Evolutionary conservation across 2,797 vertebrate species (phyloP), one percentile per base, ranked within the genome.

Genomic region (Hephaestus fuliginosus): DNA sequence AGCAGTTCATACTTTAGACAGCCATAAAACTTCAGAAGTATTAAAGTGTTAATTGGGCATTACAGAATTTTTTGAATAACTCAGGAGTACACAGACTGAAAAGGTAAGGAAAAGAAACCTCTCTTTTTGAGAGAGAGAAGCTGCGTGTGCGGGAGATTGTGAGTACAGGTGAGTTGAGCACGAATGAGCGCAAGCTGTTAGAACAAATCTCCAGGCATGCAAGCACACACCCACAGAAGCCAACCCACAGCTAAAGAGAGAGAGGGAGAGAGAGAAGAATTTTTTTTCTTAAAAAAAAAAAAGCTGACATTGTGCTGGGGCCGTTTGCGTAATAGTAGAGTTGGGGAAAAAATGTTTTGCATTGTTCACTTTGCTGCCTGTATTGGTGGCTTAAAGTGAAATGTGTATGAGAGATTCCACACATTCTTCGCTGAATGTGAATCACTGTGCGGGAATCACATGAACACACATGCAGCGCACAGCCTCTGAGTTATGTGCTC

Each of bases 331-430:
- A 91, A 90, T 74, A 69, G 61, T 76, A 87, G 39, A 73, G 74
- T 65, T 73, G 52, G 65, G 30, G 30, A 33, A 80, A 88, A 87
- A 91, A 80, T 72, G 53, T 66, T 78, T 88, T 49, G 66, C 74
- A 74, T 81, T 86, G 77, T 86, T 77, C 20, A 20, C 68, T 69
- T 52, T 71, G 39, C 80, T 53, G 39, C 49, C 56, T 25, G 53
- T 80, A 55, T 78, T 56, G 33, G 52, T 74, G 20, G 62, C 74
- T 69, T 58, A 28, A 74, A 81, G 72, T 33, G 28, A 70, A 33
- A 74, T 53, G 70, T 64, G 65, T 61, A 68, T 4, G 36, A 79
- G 69, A 79, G 77, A 92, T 91, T 89, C 89, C 85, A 67, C 73
- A 30, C 84, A 84, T 89, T 90, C 70, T 69, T 84, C 41, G 0